These are phyloP conservation scores for Tapirus terrestris DNA, from an alignment of 2,113 vertebrate species.

Conservation along the genomic window DNA sequence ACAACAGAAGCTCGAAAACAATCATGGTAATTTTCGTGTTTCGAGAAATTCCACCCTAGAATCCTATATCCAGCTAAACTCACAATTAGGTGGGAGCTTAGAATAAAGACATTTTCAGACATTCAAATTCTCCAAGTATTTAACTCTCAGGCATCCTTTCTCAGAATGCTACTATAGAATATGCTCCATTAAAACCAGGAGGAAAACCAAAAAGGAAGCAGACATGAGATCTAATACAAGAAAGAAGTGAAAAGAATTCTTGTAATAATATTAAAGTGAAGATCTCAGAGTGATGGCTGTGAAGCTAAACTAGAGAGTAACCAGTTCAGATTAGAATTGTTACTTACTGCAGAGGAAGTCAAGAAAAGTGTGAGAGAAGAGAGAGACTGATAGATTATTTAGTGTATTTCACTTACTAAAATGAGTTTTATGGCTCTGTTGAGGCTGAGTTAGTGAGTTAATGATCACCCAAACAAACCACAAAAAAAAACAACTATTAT, in stretches of 20 bases:
- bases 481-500: not conserved
- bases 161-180: constrained; percentile 22
- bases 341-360: not conserved
- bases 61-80: constrained; percentile 4
- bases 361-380: not conserved
- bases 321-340: fast-evolving
- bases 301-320: not conserved
- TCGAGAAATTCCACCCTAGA: not conserved
- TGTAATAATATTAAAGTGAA: not conserved
- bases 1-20: not conserved
- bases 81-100: not conserved
- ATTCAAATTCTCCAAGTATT: not conserved
- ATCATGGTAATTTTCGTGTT: not conserved
- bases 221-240: not conserved
- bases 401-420: not conserved
- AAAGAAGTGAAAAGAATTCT: not conserved
- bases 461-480: not conserved
- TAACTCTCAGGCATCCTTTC: not conserved
- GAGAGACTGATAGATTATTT: not conserved
- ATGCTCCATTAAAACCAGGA: not conserved
- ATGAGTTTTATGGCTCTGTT: not conserved
- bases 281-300: not conserved
- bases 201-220: constrained; percentile 21
- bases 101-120: constrained; percentile 34
- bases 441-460: not conserved